Base-by-base conservation (phyloP, 2,113 vertebrate genomes). In the Vulpes vulpes region DNA sequence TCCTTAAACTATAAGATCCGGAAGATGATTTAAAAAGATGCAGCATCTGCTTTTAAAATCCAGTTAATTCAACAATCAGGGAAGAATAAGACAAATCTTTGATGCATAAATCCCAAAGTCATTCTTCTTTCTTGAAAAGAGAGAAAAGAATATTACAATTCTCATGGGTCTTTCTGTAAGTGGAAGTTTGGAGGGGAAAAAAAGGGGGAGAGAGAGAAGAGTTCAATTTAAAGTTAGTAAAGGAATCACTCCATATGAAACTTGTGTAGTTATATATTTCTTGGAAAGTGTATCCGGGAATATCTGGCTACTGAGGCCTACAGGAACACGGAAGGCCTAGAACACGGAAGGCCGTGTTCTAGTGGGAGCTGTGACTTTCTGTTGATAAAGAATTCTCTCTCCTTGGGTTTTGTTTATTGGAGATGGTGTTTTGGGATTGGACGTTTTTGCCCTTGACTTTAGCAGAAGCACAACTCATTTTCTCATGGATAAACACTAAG, bases 31-130 rank as follows among this genome's bases (percentile, higher is more conserved):
- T 93, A 35, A 96, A 90, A 87, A 17, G 84, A 74, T 79, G 16
- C 1, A 91, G 25, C 11, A 89, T 90, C 71, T 92, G 55, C 53
- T 96, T 96, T 97, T 83, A 79, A 92, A 96, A 94, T 55, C 7
- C 1, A 57, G 20, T 62, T 89, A 89, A 65, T 51, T 78, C 74
- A 97, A 88, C 82, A 93, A 91, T 73, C 85, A 57, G 53, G 91
- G 15, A 69, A 71, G 35, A 79, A 73, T 32, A 87, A 23, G 5
- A 38, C 10, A 16, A 59, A 74, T 32, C 3, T 43, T 86, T 51
- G 30, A 86, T 57, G 8, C 74, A 11, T 67, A 95, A 87, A 89
- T 80, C 67, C 35, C 17, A 73, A 35, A n/a, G 30, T 92, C 16
- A 60, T 86, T 95, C 43, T 95, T 67, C 43, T 43, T 57, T 87